Base-by-base conservation (phyloP, 2,797 vertebrate species). In the Mastacembelus armatus region DNA sequence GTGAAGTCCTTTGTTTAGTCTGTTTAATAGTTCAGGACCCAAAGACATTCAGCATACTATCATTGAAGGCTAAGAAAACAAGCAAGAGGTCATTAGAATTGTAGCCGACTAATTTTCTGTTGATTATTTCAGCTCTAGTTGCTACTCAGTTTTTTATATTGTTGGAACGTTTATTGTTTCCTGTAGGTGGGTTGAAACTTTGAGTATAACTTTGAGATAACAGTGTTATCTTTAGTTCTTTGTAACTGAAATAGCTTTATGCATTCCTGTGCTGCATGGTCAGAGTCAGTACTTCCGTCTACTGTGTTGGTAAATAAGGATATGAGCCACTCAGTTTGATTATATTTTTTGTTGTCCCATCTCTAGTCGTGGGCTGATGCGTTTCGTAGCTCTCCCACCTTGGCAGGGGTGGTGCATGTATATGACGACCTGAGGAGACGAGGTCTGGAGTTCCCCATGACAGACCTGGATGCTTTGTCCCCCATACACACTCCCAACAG, bases 371-470 rank as follows among this genome's bases (percentile, higher is more conserved):
- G 98, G 98, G 98, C 98, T 0, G 98, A 99, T 0, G 98, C 98
- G 0, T 99, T 99, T 91, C 96, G 97, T 64, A 99, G 94, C 89
- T 92, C 92, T 24, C 95, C 96, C 0, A 95, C 98, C 56, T 86
- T 99, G 66, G 91, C 91, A 0, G 98, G 98, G 0, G 98, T 99
- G 0, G 96, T 99, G 0, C 68, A 92, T 2, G 95, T 99, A 3
- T 99, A 99, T 5, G 98, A 99, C 66, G 97, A 99, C 84, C 85
- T 99, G 71, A 95, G 93, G 80, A 94, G 92, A 66, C 96, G 98
- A 56, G 98, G 98, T 19, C 89, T 99, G 84, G 97, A 99, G 91
- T 99, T 99, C 84, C 98, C 98, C 63, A 99, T 99, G 98, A 99
- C 98, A 0, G 96, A 99, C 82, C 91, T 99, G 78, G 98, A 99